Evolutionary conservation across 2,113 vertebrate genomes (phyloP).

Genomic region (Dicrurus megarhynchus): DNA sequence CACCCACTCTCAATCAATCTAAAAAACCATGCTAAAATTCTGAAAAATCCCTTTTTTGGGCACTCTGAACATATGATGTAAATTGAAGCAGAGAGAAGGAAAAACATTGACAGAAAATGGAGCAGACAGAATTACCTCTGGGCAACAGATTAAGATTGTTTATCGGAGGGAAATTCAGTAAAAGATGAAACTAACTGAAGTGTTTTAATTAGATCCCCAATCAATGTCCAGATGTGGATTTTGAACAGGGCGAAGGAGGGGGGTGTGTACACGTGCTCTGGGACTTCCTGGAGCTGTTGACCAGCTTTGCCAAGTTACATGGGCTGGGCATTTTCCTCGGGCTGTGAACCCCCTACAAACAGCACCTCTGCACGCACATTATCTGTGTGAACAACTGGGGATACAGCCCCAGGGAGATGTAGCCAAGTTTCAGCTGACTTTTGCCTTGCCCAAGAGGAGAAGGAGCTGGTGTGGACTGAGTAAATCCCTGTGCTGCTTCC

Average conservation of each 20-base stretch:
- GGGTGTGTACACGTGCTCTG: not conserved
- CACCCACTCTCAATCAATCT: not conserved
- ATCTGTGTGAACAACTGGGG: accelerated
- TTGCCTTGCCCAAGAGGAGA: not conserved
- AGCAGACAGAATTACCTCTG: not conserved
- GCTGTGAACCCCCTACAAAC: not conserved
- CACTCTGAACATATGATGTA: not conserved
- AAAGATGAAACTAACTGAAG: not conserved
- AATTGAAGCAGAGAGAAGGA: not conserved
- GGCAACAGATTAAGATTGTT: not conserved
- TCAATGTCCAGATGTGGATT: not conserved
- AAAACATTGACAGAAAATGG: not conserved
- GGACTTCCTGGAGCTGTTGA: not conserved
- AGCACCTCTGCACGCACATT: not conserved
- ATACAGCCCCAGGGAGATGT: not conserved
- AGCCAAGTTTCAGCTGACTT: not conserved
- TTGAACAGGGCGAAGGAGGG: not conserved
- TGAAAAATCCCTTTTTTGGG: not conserved
- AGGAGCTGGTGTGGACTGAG: not conserved
- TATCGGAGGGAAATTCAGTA: not conserved
- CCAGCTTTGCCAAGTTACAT: not conserved
- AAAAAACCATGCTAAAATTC: not conserved
- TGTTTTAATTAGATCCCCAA: slow-evolving; percentile 9
- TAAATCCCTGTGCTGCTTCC: not conserved
- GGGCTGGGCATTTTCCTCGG: not conserved